Base-by-base conservation (phyloP, 2,113 vertebrate genomes). In the Aramus guarauna region DNA sequence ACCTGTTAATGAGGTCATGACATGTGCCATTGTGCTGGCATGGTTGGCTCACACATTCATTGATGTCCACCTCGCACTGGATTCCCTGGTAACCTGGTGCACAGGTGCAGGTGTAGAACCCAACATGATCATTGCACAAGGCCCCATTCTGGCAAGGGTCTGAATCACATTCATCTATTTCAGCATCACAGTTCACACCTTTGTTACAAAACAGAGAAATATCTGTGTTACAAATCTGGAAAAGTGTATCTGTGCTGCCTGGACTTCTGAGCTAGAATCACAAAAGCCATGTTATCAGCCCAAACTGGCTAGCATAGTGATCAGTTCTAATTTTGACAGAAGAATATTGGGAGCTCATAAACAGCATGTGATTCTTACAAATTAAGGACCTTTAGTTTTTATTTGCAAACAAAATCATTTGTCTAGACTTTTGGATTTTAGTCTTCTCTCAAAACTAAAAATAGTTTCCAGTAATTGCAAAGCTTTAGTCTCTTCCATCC, bases 131-230 rank as follows among this genome's bases (percentile, higher is more conserved):
- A 36, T 45, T 92, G 96, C 99, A 99, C 39, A 97, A 98, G 83
- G 98, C 99, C 16, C 98, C 98, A 4, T 99, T 99, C 97, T 98
- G 98, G 96, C 99, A 99, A 60, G 99, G 99, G 1, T 62, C 90
- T 2, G 96, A 98, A 55, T 98, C 98, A 29, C 99, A 99, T 96
- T 99, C 99, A 71, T 99, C 98, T 52, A 99, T 98, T 95, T 99
- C 99, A 64, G 93, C 88, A 62, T 99, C 99, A 45, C 99, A 99
- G 95, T 99, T 99, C 67, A 98, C 56, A n/a, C 99, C 99, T 99
- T 82, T 5, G 60, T 72, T 29, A 53, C 30, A 85, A 90, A 90
- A 48, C 58, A 93, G 81, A 91, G 59, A 92, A 80, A 92, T 9
- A 82, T 2, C n/a, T 26, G 43, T 37, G 71, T 96, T 91, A 97